phyloP scores from a whole-genome alignment of 1,140 invertebrate species.

The Cydia strobilella region DNA sequence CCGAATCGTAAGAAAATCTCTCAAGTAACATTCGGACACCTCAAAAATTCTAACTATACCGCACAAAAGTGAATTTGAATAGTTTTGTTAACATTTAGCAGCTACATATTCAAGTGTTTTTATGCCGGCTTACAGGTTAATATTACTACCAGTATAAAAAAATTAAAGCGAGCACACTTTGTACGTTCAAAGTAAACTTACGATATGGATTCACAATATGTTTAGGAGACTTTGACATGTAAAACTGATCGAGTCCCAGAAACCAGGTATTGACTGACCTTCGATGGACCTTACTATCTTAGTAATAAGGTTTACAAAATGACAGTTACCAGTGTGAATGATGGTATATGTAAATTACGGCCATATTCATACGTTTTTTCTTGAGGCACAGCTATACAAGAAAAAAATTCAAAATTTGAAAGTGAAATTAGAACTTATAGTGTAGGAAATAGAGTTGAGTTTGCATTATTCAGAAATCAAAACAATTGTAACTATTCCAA shows the following conservation, averaged over 20 bases:
- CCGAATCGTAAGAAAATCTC: too few species aligned
- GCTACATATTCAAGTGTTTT: not conserved
- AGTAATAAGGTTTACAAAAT: too few species aligned
- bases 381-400: too few species aligned
- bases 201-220: conserved; percentile 62
- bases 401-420: too few species aligned
- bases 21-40: not conserved
- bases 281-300: not conserved
- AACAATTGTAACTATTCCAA: too few species aligned
- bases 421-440: too few species aligned
- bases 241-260: conserved; percentile 20
- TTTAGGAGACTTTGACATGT: conserved; percentile 45
- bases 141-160: not conserved
- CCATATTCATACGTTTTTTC: not conserved
- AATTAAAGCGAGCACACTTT: conserved; percentile 15
- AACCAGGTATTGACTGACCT: not conserved
- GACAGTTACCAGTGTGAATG: not conserved
- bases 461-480: too few species aligned
- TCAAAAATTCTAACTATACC: not conserved
- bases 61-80: not conserved
- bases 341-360: not conserved
- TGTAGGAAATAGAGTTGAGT: too few species aligned
- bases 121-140: not conserved
- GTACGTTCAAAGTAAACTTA: conserved; percentile 35
- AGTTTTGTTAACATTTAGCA: not conserved